Evolutionary conservation across 2,888 invertebrate species (phyloP).

Genomic region (Phengaris arion): DNA sequence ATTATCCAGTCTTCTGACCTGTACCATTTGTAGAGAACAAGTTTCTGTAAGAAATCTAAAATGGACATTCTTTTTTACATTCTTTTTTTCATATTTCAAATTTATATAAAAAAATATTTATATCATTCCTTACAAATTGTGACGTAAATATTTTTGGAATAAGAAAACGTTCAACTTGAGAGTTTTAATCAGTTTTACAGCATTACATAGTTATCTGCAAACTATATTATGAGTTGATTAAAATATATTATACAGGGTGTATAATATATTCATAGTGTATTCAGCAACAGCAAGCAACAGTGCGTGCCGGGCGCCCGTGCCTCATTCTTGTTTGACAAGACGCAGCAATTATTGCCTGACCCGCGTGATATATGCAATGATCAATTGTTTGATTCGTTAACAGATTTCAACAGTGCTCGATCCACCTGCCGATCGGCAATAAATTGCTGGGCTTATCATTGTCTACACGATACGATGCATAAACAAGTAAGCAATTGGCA

Average conservation of each 20-base stretch:
- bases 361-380: slow-evolving; percentile 25
- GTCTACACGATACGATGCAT: slow-evolving; percentile 1
- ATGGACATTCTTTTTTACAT: neutral
- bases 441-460: neutral
- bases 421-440: slow-evolving; percentile 2
- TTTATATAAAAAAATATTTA: too few species aligned
- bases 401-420: slow-evolving; percentile 10
- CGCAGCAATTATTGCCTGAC: slow-evolving; percentile 34
- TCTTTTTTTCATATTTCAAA: neutral
- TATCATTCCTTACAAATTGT: too few species aligned
- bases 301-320: slow-evolving; percentile 36
- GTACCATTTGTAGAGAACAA: neutral
- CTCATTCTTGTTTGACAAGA: slow-evolving; percentile 36
- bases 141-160: too few species aligned
- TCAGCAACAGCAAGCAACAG: slow-evolving; percentile 27
- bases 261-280: slow-evolving; percentile 20
- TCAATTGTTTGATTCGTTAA: slow-evolving; percentile 23
- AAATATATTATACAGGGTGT: slow-evolving; percentile 7
- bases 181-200: too few species aligned
- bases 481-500: neutral
- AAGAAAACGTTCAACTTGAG: too few species aligned
- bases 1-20: slow-evolving; percentile 7
- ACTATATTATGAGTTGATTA: neutral
- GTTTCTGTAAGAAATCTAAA: neutral
- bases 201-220: neutral